These are phyloP conservation scores for Chondrilla cf. caribensis DNA, from an alignment of 37 sponge, comb jelly and placozoan species.

Conservation along the genomic window DNA sequence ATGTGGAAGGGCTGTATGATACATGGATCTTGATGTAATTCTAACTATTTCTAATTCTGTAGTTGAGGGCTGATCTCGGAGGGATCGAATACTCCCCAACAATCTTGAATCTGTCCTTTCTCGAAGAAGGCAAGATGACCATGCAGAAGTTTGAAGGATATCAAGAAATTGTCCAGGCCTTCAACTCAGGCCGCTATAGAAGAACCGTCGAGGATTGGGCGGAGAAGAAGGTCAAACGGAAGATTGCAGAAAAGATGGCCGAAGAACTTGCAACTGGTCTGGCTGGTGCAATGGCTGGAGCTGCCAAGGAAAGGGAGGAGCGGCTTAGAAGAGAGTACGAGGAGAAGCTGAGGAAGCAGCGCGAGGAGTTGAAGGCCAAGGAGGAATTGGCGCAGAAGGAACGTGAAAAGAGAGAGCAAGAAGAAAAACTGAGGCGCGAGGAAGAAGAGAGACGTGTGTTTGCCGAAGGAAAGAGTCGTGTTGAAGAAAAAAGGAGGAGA, in stretches of 20 bases:
- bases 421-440: constrained; percentile 28
- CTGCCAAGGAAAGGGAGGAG: constrained; percentile 25
- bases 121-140: constrained; percentile 14
- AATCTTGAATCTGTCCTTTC: constrained; percentile 6
- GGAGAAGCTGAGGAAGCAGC: constrained; percentile 38
- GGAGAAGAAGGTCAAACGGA: neutral
- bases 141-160: constrained; percentile 23
- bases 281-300: neutral
- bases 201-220: constrained; percentile 11
- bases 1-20: no score
- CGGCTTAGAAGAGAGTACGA: constrained; percentile 55
- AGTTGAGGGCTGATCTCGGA: constrained; percentile 24
- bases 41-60: no score
- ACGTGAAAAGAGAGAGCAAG: constrained; percentile 1
- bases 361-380: constrained; percentile 33
- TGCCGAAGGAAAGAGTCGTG: neutral
- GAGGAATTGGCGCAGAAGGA: constrained; percentile 28
- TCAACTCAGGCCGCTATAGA: constrained; percentile 7
- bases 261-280: neutral
- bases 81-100: constrained; percentile 25
- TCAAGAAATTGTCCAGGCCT: constrained; percentile 6
- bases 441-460: constrained; percentile 6
- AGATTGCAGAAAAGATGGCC: neutral
- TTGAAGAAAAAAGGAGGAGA: neutral
- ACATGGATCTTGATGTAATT: no score